Conservation (phyloP, 2,888 invertebrate genomes). For the Petrolisthes cinctipes region DNA sequence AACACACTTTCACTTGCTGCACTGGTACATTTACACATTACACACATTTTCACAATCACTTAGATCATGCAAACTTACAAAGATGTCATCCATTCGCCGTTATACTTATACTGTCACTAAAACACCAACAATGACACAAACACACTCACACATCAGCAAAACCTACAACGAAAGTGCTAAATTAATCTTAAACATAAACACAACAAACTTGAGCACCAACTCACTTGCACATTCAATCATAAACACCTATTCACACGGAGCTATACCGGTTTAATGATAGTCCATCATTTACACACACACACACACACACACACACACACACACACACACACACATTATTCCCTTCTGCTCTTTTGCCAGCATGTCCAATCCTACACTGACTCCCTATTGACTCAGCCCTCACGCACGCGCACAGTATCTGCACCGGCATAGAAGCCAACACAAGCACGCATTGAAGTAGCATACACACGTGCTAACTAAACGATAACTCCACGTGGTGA, state of each 20-base stretch:
- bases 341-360: too few species aligned
- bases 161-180: too few species aligned
- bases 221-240: neutral
- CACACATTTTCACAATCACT: too few species aligned
- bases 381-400: neutral
- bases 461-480: neutral
- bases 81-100: too few species aligned
- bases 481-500: too few species aligned
- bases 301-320: slow-evolving; percentile 38
- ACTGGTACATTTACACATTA: too few species aligned
- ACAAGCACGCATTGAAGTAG: slow-evolving; percentile 7
- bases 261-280: neutral
- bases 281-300: slow-evolving; percentile 16
- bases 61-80: too few species aligned
- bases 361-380: neutral
- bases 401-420: neutral
- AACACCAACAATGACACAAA: too few species aligned
- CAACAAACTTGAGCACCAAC: neutral
- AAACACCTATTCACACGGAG: neutral
- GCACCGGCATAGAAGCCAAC: slow-evolving; percentile 19
- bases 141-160: too few species aligned
- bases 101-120: too few species aligned
- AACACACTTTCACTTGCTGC: neutral
- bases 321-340: slow-evolving; percentile 25
- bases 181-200: neutral